phyloP scores from a whole-genome alignment of 2,113 vertebrate genomes.

The Anser cygnoides region DNA sequence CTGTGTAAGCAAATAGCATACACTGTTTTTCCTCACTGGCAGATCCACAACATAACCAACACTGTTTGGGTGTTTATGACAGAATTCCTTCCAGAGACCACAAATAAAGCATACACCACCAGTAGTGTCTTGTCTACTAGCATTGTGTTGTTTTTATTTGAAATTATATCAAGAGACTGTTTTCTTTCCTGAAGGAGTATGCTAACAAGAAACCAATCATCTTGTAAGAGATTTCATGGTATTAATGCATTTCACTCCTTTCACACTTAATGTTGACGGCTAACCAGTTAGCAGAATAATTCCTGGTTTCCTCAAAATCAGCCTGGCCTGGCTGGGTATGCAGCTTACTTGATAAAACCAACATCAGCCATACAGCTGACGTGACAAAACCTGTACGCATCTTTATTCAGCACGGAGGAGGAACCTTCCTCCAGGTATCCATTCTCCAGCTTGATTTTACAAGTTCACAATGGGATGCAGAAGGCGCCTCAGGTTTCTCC shows the following conservation, averaged over 20 bases:
- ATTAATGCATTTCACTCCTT: background rate
- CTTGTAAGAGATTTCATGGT: background rate
- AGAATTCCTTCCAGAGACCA: conserved; percentile 39
- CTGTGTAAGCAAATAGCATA: conserved; percentile 1
- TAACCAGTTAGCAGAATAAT: background rate
- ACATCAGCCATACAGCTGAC: background rate
- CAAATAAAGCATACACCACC: conserved; percentile 13
- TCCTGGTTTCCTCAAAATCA: background rate
- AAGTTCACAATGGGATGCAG: background rate
- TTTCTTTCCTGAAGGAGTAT: background rate
- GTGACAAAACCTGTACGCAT: background rate
- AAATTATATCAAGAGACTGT: background rate
- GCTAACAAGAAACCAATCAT: background rate
- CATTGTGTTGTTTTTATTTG: background rate
- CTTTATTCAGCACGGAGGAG: background rate
- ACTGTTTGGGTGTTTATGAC: background rate
- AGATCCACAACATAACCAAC: conserved; percentile 1
- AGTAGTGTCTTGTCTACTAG: background rate
- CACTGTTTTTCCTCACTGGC: background rate
- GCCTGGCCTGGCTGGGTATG: background rate
- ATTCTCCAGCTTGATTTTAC: background rate
- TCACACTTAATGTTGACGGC: background rate
- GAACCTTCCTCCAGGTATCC: background rate
- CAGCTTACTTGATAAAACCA: background rate
- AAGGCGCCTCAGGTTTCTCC: background rate